Evolutionary conservation across 2,888 invertebrate species (phyloP), one percentile per base, ranked within the genome.

Genomic region (Callimorpha dominula): DNA sequence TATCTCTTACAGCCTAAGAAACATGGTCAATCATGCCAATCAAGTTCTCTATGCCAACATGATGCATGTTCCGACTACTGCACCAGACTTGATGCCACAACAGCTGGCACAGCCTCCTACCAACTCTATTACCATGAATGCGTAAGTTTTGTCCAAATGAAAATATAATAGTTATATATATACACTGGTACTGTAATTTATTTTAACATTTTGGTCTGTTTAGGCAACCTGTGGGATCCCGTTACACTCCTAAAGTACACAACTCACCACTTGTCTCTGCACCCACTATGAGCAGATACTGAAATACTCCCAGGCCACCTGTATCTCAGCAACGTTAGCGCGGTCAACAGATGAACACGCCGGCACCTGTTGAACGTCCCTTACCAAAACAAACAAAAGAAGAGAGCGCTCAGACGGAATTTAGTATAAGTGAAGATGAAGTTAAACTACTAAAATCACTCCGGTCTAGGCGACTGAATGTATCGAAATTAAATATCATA

Each of bases 1-100:
- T n/a, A 46, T 57, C 20, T 60, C 20, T 71, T 66, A 17, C 66
- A 71, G 71, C 0, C 62, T 66, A 11, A 62, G 50, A 66, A 66
- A 20, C 42, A 8, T n/a, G 31, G 1, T 17, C 5, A 42, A 67
- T 46, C 50, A 50, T n/a, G 5, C 65, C 11, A 71, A 71, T 49
- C 50, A 65, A 20, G 40, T 57, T 1, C 6, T 71, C 15, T 65
- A 65, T 57, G 65, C 70, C 11, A 65, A 71, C 40, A 46, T 71
- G 46, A 40, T 9, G 49, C 52, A n/a, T 54, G 40, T 31, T n/a
- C 49, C 70, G 5, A 42, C 43, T 50, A 42, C 70, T 8, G 7
- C 14, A 7, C 40, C 46, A 50, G 63, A 63, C 40, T 60, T 12
- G n/a, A 20, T 43, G 4, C 52, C 43, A n/a, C 42, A 42, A 46